Evolutionary conservation across 1,140 invertebrate species (phyloP), one percentile per base, ranked within the genome.

Genomic region (Drosophila kikkawai): DNA sequence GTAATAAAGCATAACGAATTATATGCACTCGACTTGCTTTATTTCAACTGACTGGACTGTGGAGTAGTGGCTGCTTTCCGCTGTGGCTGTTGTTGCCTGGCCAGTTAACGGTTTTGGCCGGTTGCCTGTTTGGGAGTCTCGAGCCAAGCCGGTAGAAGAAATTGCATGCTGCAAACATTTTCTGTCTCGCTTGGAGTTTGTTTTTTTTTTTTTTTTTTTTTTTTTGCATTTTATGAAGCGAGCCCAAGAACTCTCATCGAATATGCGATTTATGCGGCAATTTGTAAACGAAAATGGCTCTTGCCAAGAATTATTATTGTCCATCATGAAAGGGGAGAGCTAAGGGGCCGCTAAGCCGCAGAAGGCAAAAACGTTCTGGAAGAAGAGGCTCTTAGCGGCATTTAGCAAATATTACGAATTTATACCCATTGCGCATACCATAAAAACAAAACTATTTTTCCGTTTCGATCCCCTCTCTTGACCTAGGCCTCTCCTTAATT

Each of bases 271-370:
- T 90, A 90, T 90, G 85, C 85, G 86, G 85, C 85, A 90, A 90
- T 90, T 90, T 90, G 85, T 90, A 90, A 90, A 90, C 85, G 85
- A 88, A 90, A 90, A 90, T 90, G 85, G 86, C 75, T 90, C 83
- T 91, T 91, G 85, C 86, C 85, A 88, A 88, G 85, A 88, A 90
- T 91, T 90, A 90, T 90, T 90, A 90, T 91, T 90, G 86, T 90
- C 86, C 86, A 90, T 90, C 85, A 90, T 91, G 81, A 73, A 63
- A 61, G 58, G 63, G 67, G 50, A 63, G 67, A 73, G 70, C 53
- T 22, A 60, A 67, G 58, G 57, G 67, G 84, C 50, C 50, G 50
- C 71, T 67, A 51, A 79, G 58, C 74, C 53, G 57, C 64, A 63
- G 50, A 67, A 59, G 57, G 74, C 58, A 51, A 53, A 22, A 53